phyloP scores from a whole-genome alignment of 2,113 vertebrate species.

The Clupea harengus region DNA sequence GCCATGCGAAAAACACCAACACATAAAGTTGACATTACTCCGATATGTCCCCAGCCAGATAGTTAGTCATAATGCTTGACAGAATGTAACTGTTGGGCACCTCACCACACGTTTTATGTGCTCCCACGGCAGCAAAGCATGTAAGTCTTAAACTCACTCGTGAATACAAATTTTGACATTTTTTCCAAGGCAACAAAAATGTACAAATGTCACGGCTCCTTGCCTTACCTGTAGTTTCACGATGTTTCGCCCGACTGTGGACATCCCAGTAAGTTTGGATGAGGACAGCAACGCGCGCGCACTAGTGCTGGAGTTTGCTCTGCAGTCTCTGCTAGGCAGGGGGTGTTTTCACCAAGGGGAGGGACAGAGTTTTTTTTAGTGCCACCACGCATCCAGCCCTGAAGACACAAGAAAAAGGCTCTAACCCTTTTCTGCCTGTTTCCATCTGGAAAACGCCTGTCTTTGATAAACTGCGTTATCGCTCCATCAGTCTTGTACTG shows the following conservation, averaged over 20 bases:
- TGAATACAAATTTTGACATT: background rate
- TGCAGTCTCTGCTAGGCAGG: background rate
- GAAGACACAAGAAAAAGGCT: background rate
- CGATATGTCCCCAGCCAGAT: background rate
- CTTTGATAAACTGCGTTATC: background rate
- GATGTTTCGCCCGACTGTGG: background rate
- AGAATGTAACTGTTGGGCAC: background rate
- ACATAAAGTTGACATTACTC: background rate
- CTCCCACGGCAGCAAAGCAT: background rate
- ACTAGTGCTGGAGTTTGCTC: background rate
- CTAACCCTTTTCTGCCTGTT: background rate
- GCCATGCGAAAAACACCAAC: background rate
- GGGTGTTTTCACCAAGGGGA: slow-evolving; percentile 4
- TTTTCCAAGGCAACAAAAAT: background rate
- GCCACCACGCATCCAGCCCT: background rate
- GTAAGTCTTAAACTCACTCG: background rate
- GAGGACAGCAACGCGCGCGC: background rate
- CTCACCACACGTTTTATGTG: background rate
- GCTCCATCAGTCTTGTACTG: background rate
- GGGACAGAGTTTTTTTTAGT: background rate
- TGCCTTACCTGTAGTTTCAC: background rate
- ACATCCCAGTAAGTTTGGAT: slow-evolving; percentile 12
- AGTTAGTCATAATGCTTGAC: background rate
- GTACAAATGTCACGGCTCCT: background rate
- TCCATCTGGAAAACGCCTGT: background rate